These are phyloP conservation scores for Eumeta japonica DNA, from an alignment of 1,140 invertebrate species.

Conservation along the genomic window DNA sequence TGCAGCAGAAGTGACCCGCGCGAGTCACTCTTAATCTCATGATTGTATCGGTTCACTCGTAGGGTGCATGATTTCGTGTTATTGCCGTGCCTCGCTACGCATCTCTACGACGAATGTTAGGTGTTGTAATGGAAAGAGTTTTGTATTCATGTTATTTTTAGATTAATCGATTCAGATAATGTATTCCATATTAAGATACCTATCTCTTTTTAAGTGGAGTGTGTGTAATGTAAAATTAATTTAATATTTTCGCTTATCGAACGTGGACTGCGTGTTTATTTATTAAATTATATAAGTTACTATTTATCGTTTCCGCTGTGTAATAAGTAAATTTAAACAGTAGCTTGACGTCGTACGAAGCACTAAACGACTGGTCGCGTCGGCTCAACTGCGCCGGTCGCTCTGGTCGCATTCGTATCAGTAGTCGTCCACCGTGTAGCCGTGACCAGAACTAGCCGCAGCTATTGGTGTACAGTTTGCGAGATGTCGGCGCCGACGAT, in stretches of 20 bases:
- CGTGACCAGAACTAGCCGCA: neutral
- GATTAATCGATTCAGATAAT: constrained; percentile 39
- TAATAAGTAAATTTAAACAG: constrained; percentile 26
- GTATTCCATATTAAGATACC: constrained; percentile 51
- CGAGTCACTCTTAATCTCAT: constrained; percentile 11
- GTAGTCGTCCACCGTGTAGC: neutral
- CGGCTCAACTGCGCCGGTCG: neutral
- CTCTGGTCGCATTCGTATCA: neutral
- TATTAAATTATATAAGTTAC: constrained; percentile 54
- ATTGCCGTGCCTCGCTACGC: constrained; percentile 48
- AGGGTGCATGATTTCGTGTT: constrained; percentile 52
- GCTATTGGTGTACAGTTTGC: neutral
- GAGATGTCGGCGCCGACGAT: neutral
- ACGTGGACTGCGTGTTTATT: constrained; percentile 52
- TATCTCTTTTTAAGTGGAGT: constrained; percentile 41
- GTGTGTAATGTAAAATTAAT: constrained; percentile 41
- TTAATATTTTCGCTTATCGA: constrained; percentile 45
- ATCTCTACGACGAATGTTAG: constrained; percentile 41
- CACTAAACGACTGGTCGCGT: too few relatives aligned
- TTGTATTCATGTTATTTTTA: constrained; percentile 28
- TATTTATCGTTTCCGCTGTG: constrained; percentile 41
- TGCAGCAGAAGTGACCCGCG: constrained; percentile 15
- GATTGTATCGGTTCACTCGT: too few relatives aligned
- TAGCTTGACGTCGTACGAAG: constrained; percentile 17
- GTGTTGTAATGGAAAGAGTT: constrained; percentile 28